phyloP scores from a whole-genome alignment of 2,113 vertebrate genomes.

The Leptocoma aspasia region DNA sequence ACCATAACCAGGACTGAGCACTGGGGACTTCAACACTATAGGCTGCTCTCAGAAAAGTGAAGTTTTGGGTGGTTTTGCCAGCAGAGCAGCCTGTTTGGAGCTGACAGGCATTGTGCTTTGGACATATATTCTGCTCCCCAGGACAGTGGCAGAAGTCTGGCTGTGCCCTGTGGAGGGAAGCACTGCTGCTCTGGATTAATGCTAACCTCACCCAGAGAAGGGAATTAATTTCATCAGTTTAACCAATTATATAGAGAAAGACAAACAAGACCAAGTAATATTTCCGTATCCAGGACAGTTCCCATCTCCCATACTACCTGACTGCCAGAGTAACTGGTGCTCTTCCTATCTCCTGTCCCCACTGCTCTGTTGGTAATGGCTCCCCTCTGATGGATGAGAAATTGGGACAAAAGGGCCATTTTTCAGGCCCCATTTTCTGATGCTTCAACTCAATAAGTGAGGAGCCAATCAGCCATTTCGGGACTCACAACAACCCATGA shows the following conservation, averaged over 20 bases:
- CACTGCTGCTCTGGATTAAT: neutral
- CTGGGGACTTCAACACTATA: neutral
- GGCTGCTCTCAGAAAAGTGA: neutral
- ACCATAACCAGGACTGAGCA: neutral
- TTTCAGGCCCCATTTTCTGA: neutral
- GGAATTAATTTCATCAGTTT: neutral
- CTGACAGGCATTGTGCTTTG: neutral
- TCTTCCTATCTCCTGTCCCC: neutral
- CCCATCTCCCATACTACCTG: rapidly evolving
- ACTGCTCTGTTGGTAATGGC: neutral
- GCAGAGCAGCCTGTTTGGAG: neutral
- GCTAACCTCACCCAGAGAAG: neutral
- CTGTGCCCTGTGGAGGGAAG: neutral
- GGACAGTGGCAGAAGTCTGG: neutral
- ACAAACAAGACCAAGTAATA: neutral
- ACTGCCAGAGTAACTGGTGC: neutral
- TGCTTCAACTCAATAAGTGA: neutral
- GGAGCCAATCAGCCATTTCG: neutral
- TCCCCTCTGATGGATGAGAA: neutral
- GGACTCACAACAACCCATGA: neutral
- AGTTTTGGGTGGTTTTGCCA: neutral
- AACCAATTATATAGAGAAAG: neutral
- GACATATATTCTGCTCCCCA: neutral
- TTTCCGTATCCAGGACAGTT: neutral
- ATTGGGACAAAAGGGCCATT: neutral